Evolutionary conservation across 2,797 vertebrate genomes (phyloP).

Genomic region (Silurus lanzhouensis): DNA sequence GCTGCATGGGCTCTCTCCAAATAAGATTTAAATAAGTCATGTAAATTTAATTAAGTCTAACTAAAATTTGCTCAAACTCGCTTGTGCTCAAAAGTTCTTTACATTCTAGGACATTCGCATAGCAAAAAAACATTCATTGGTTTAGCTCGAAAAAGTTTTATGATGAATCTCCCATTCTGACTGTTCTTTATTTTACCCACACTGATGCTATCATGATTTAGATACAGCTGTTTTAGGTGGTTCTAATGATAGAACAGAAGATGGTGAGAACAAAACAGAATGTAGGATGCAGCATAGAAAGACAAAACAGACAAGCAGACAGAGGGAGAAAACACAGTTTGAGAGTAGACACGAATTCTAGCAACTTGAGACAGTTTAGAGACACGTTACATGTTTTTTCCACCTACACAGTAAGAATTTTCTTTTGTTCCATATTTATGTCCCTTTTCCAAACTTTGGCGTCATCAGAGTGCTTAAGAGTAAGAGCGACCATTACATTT

Average conservation of each 20-base stretch:
- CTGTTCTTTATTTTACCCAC: background rate
- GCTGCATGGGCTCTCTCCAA: background rate
- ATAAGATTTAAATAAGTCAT: background rate
- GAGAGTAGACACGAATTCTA: background rate
- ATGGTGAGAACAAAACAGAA: background rate
- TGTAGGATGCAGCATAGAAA: constrained; percentile 1
- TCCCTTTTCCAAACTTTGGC: background rate
- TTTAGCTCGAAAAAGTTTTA: background rate
- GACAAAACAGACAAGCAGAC: constrained; percentile 9
- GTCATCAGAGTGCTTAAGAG: background rate
- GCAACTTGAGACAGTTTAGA: constrained; percentile 21
- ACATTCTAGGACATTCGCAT: background rate
- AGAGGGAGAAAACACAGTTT: background rate
- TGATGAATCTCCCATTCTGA: background rate
- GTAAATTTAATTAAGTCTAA: background rate
- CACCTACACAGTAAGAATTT: background rate
- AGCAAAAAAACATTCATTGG: background rate
- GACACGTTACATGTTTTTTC: background rate
- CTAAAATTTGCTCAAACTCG: background rate
- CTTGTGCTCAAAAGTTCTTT: background rate
- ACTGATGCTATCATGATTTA: background rate
- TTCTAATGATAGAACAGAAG: background rate
- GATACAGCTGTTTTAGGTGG: background rate
- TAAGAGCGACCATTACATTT: background rate
- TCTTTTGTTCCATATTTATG: background rate